Percentiles rank a stretch among this genome's conserved stretches.
phyloP scores from a whole-genome alignment of 2,113 vertebrate genomes.

The Chroicocephalus ridibundus region DNA sequence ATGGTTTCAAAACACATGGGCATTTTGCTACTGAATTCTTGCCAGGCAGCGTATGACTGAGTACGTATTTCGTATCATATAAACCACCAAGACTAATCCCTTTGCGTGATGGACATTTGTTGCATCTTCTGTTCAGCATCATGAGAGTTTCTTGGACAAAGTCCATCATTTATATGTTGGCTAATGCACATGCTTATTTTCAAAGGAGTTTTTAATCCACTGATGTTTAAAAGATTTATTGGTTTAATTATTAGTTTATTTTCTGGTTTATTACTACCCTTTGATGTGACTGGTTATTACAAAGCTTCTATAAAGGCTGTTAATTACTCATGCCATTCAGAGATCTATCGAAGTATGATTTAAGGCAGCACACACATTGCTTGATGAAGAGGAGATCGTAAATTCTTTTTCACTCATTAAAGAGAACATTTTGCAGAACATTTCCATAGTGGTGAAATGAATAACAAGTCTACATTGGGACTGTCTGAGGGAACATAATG shows the following conservation, averaged over 20 bases:
- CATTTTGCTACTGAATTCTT: neutral
- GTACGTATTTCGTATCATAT: neutral
- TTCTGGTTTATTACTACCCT: constrained; percentile 37
- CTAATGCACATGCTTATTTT: constrained; percentile 32
- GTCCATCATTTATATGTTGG: neutral
- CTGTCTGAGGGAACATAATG: neutral
- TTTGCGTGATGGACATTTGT: neutral
- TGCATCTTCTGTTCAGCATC: constrained; percentile 17
- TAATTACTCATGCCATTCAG: constrained; percentile 55
- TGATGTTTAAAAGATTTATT: constrained; percentile 52
- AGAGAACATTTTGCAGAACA: neutral
- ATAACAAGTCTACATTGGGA: neutral
- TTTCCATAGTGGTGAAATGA: neutral
- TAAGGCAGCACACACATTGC: neutral
- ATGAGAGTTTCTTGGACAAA: constrained; percentile 5
- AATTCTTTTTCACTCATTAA: neutral
- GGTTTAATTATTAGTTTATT: constrained; percentile 60
- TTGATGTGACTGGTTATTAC: constrained; percentile 45
- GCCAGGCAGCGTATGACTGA: neutral
- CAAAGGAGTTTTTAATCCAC: constrained; percentile 33
- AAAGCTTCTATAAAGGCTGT: constrained; percentile 13
- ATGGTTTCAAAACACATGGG: neutral
- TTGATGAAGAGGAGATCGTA: neutral
- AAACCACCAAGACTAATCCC: neutral
- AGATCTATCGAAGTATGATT: neutral